These are phyloP conservation scores for Operophtera brumata DNA, from an alignment of 2,888 invertebrate genomes.

Conservation along the genomic window DNA sequence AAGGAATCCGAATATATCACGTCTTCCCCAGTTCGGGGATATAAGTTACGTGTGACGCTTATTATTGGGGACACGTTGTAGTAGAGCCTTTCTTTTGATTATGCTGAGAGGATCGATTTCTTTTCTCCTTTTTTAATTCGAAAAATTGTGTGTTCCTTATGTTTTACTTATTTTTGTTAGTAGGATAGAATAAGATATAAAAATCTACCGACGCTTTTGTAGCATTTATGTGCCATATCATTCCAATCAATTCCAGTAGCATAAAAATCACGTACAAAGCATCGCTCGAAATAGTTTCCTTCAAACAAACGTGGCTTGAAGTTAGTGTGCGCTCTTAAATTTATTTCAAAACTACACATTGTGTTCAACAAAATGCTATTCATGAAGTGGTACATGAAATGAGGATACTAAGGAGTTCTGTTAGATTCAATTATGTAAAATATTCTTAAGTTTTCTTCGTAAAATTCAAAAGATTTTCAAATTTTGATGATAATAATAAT, in stretches of 20 bases:
- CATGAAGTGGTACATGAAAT: not conserved
- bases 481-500: no score
- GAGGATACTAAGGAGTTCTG: not conserved
- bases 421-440: no score
- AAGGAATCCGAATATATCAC: slow-evolving; percentile 51
- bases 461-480: no score
- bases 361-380: slow-evolving; percentile 54
- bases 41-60: slow-evolving; percentile 49
- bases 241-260: slow-evolving; percentile 12
- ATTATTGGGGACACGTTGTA: slow-evolving; percentile 34
- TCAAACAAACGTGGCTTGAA: slow-evolving; percentile 55
- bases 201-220: not conserved
- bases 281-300: slow-evolving; percentile 41
- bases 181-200: no score
- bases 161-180: not conserved
- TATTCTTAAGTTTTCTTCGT: no score
- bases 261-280: slow-evolving; percentile 49
- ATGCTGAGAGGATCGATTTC: slow-evolving; percentile 10
- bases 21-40: slow-evolving; percentile 30
- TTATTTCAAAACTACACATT: slow-evolving; percentile 59
- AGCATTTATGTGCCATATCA: not conserved
- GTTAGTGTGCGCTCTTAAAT: slow-evolving; percentile 56
- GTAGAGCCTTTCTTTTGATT: slow-evolving; percentile 18
- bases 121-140: not conserved
- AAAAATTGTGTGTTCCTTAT: not conserved